Evolutionary conservation across 2,888 invertebrate genomes (phyloP), one percentile per base, ranked within the genome.

Genomic region (Meganola albula): DNA sequence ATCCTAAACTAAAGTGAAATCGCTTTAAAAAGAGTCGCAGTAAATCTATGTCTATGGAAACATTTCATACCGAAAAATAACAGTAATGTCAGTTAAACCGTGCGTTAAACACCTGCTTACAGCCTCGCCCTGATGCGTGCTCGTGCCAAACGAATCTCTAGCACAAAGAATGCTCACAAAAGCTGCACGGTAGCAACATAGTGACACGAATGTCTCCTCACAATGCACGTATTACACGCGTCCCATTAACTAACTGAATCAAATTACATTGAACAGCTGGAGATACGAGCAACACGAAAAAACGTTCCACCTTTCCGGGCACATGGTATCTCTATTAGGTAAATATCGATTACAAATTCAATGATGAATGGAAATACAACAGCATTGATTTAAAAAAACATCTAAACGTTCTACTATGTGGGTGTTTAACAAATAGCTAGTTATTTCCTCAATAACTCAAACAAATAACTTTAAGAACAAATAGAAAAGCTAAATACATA

Each of bases 251-350:
- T 60, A 66, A 61, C 59, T 63, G 76, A 72, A 74, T 79, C 76
- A 70, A 72, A 76, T 79, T 76, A 66, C 77, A 72, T 67, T 63
- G 71, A 72, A 74, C 82, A 83, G 73, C 78, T 83, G 80, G 63
- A 64, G 58, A 50, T 52, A 47, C 51, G 48, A 51, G 58, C 60
- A 34, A 13, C 27, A 34, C 24, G 59, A 62, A 63, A 71, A 67
- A 72, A 72, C 57, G 54, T 59, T 60, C 57, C 48, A 43, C 45
- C 55, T 46, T 35, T 31, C 34, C 30, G 21, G 32, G 35, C 40
- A 45, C 48, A 38, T 32, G 36, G 42, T 42, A 37, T 41, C 35
- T 53, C 23, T 40, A 46, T 42, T 45, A n/a, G n/a, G n/a, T n/a
- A n/a, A n/a, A n/a, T n/a, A n/a, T n/a, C n/a, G n/a, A n/a, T n/a